Evolutionary conservation across 2,888 invertebrate species (phyloP), one percentile per base, ranked within the genome.

Genomic region (Gastrophysa polygoni): DNA sequence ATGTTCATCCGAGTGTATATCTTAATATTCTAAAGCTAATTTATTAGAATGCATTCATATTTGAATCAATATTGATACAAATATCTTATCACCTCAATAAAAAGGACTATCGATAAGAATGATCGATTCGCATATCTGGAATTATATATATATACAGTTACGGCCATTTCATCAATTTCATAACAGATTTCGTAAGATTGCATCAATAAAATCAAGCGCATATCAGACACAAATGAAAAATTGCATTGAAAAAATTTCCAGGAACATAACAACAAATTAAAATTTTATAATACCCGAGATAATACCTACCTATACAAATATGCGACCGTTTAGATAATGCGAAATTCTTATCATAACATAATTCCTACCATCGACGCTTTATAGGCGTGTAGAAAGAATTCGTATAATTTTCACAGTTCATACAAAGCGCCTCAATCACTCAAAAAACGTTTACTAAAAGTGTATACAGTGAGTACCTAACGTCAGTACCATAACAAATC

Each of bases 1-100:
- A n/a, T n/a, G n/a, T n/a, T n/a, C n/a, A n/a, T n/a, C n/a, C 47
- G 21, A 10, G 18, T 11, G 29, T 8, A 17, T n/a, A n/a, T n/a
- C n/a, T n/a, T n/a, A n/a, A n/a, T n/a, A n/a, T n/a, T n/a, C n/a
- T n/a, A n/a, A n/a, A n/a, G n/a, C n/a, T n/a, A n/a, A n/a, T n/a
- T n/a, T n/a, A n/a, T n/a, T n/a, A n/a, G n/a, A 49, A 51, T 18
- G 34, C 51, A 51, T 32, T n/a, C 32, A 32, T 8, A 11, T 32
- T 7, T 8, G 2, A 2, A 32, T 24, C 7, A 7, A 24, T 24
- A 24, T 3, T 24, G 11, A 32, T 32, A 32, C 32, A 10, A 11
- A 32, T 11, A 32, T 11, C 32, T 7, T 11, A 32, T 32, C 32
- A 32, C 2, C 32, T 32, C 28, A 4, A 11, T 32, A 7, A 24